Percentiles rank a stretch among this genome's conserved stretches.
phyloP scores from a whole-genome alignment of 1,140 invertebrate species.

The Mactra quadrangularis region DNA sequence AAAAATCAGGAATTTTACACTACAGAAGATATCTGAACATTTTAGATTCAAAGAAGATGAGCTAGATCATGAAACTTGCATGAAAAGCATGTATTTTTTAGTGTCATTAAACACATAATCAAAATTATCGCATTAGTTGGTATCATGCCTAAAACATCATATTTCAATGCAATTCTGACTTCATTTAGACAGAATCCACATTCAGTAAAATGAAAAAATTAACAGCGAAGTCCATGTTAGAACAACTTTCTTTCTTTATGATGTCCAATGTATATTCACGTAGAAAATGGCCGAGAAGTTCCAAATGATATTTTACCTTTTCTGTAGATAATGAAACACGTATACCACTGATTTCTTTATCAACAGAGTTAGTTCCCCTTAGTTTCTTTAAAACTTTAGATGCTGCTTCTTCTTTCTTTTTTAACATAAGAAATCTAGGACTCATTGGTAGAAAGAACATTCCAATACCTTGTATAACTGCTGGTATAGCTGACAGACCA shows the following conservation, averaged over 20 bases:
- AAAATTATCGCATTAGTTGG: too few relatives aligned
- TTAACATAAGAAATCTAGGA: conserved; percentile 79
- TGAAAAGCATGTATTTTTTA: too few relatives aligned
- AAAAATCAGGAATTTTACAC: too few relatives aligned
- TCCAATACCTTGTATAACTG: conserved; percentile 77
- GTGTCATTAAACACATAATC: too few relatives aligned
- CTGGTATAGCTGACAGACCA: conserved; percentile 75
- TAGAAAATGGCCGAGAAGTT: neutral
- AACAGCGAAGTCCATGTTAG: neutral
- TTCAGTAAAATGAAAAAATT: neutral
- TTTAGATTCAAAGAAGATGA: too few relatives aligned
- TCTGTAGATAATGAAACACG: conserved; percentile 43
- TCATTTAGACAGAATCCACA: neutral
- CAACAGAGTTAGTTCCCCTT: conserved; percentile 62
- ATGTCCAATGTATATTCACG: too few relatives aligned
- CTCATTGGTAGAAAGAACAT: conserved; percentile 80
- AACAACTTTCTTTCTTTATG: too few relatives aligned
- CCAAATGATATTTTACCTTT: conserved; percentile 17
- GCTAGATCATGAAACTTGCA: too few relatives aligned
- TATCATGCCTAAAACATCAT: too few relatives aligned
- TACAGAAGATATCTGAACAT: too few relatives aligned
- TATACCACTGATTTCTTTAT: conserved; percentile 68
- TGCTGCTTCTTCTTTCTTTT: conserved; percentile 69
- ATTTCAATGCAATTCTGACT: too few relatives aligned
- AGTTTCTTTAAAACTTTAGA: conserved; percentile 64